Base-by-base conservation (phyloP, 2,113 vertebrate species). In the Pyrgilauda ruficollis region DNA sequence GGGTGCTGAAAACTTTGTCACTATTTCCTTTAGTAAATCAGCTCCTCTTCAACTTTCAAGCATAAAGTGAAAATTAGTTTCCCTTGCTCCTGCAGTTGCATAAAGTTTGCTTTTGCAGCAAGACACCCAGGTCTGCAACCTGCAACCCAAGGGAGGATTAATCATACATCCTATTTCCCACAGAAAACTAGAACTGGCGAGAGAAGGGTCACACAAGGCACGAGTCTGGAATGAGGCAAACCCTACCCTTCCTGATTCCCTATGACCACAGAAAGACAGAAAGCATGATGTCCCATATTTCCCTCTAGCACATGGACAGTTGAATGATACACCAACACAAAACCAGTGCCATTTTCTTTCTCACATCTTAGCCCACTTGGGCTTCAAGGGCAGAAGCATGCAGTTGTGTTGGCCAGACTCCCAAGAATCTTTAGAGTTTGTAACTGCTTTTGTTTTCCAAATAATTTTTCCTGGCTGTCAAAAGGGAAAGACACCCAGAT, bases 111-210 rank as follows among this genome's bases (percentile, higher is more conserved):
- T 26, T 88, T 44, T 59, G 30, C 86, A 90, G 46, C 0, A 0
- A 50, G 79, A 59, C 28, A 41, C 22, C 11, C 35, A 43, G 9
- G 15, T 50, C 19, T 35, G 24, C 31, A 79, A 10, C 9, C 23
- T 47, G 24, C 24, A 75, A 23, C 15, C 11, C 22, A 15, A 66
- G 26, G 22, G 6, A 3, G 8, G 10, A 55, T 4, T 12, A 56
- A 15, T 43, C n/a, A 13, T 8, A 21, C 1, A 13, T 3, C 4
- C 4, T 33, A 3, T 35, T 59, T 74, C 30, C 11, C 1, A 0
- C 3, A 62, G 28, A 7, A 11, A 66, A 15, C 2, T 6, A 39
- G 50, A 31, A 26, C 43, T 67, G 27, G 5, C 35, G 46, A 17
- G 49, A 27, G 27, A 49, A 94, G 21, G 6, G 14, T 59, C 33